Conservation (phyloP, 1,140 invertebrate species). For the Drosophila trapezifrons region DNA sequence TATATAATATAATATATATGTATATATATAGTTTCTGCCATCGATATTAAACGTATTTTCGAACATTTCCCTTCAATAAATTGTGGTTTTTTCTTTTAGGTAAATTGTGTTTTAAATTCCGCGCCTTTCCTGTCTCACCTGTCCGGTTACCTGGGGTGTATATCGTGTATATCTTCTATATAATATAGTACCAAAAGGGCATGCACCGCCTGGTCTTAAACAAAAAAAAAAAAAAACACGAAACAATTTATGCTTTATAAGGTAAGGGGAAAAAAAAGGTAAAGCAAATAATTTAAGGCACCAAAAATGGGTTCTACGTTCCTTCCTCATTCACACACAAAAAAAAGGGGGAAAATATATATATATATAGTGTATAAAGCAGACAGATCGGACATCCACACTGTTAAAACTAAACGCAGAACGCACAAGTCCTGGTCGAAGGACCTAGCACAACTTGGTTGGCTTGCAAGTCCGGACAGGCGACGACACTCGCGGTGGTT, state of each 20-base stretch:
- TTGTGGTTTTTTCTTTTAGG: background rate
- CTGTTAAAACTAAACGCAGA: slow-evolving; percentile 1
- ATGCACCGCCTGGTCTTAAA: slow-evolving; percentile 8
- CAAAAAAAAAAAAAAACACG: background rate
- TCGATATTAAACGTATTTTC: slow-evolving; percentile 15
- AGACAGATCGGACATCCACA: slow-evolving; percentile 3
- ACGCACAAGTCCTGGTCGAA: background rate
- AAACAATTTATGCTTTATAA: slow-evolving; percentile 7
- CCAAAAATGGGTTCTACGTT: slow-evolving; percentile 57
- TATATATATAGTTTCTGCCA: slow-evolving; percentile 34
- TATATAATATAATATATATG: slow-evolving; percentile 29
- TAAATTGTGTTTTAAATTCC: slow-evolving; percentile 1
- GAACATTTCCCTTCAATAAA: slow-evolving; percentile 12
- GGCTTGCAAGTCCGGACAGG: slow-evolving; percentile 26
- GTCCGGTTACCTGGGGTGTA: slow-evolving; percentile 11
- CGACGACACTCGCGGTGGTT: background rate
- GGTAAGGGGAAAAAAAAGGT: background rate
- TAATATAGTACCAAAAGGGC: background rate
- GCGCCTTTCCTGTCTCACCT: slow-evolving; percentile 9
- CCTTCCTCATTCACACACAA: slow-evolving; percentile 27
- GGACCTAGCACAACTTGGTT: slow-evolving; percentile 26
- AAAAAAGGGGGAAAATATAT: background rate
- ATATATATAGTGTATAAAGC: background rate
- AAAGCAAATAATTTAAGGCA: slow-evolving; percentile 69
- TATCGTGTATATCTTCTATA: slow-evolving; percentile 3